These are phyloP conservation scores for Andrena flavipes DNA, from an alignment of 2,888 invertebrate genomes.

Conservation along the genomic window DNA sequence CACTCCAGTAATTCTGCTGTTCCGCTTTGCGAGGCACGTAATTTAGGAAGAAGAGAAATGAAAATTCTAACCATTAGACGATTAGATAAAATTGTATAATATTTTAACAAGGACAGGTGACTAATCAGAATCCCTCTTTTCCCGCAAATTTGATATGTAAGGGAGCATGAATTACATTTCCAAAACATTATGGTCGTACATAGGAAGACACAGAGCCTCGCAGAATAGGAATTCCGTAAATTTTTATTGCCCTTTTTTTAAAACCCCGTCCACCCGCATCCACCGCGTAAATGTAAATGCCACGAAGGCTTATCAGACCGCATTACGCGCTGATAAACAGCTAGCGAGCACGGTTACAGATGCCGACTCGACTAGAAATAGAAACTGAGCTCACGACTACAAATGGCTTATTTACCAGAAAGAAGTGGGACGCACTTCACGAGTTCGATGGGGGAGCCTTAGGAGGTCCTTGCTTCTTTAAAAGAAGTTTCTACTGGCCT, in stretches of 20 bases:
- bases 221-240: too few relatives aligned
- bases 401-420: constrained; percentile 37
- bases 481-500: background rate
- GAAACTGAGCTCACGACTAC: constrained; percentile 18
- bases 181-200: background rate
- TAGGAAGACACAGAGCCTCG: too few relatives aligned
- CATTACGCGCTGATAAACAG: constrained; percentile 41
- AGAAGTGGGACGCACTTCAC: background rate
- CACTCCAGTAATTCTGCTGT: constrained; percentile 35
- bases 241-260: background rate
- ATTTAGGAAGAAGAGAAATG: background rate
- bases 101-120: background rate
- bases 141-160: too few relatives aligned
- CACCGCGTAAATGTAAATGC: constrained; percentile 54
- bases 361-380: constrained; percentile 17
- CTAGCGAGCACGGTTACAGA: constrained; percentile 33
- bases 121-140: too few relatives aligned
- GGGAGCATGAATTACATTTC: too few relatives aligned
- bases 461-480: background rate
- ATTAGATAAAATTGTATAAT: background rate
- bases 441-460: background rate
- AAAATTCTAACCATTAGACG: background rate
- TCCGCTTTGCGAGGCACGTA: constrained; percentile 24
- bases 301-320: constrained; percentile 47
- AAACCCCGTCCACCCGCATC: constrained; percentile 47